Base-by-base conservation (phyloP, 2,797 vertebrate species). In the Catostomus latipinnis region DNA sequence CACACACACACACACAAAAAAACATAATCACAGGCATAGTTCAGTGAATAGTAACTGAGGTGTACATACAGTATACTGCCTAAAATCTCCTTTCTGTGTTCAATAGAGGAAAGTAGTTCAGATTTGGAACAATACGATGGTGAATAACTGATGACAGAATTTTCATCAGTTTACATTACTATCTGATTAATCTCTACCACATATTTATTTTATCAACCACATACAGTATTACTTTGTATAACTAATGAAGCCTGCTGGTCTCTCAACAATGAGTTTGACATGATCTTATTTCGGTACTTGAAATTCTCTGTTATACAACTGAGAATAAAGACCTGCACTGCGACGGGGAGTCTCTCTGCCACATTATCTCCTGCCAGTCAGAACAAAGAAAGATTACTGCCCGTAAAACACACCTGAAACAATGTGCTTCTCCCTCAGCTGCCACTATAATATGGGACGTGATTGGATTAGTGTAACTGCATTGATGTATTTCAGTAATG, bases 351-450 rank as follows among this genome's bases (percentile, higher is more conserved):
- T 80, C 61, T 60, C 62, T 74, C 71, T 1, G 18, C 61, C 70
- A 80, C 61, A 73, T 80, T 80, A 80, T 80, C 78, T 80, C 63
- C 62, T 80, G 70, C 78, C 71, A 80, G 70, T 80, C 70, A 80
- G 53, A 62, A 73, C 78, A 80, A 73, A 80, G 78, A 80, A 73
- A 73, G 46, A 80, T 67, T 73, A 18, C 53, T 50, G n/a, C 6
- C 46, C 18, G 8, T 61, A 73, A 73, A 80, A 80, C 77, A 79
- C 69, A 79, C 68, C 69, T 48, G 58, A 79, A 60, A 79, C 69
- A 34, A 79, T 58, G 52, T 58, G 53, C 53, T 73, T 79, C 67
- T 58, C 76, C 76, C 67, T 54, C 50, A 7, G 8, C 76, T 65
- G 68, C 43, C 61, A 67, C 45, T 73, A 67, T 62, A 60, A 57